These are phyloP conservation scores for Hyles euphorbiae DNA, from an alignment of 1,140 invertebrate genomes.

Conservation along the genomic window DNA sequence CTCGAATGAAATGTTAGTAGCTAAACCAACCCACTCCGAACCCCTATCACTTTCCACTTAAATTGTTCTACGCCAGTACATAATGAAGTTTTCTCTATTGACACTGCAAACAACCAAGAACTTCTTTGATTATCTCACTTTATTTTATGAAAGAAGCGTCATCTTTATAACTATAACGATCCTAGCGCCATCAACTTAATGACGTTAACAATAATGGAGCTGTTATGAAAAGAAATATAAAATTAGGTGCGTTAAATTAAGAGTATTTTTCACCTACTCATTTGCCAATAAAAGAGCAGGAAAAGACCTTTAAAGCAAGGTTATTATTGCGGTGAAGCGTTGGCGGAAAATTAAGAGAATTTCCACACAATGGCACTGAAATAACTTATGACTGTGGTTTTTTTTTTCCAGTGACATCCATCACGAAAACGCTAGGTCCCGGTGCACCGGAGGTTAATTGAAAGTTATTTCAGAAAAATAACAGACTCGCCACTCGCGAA, in stretches of 20 bases:
- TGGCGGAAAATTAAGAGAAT: constrained; percentile 48
- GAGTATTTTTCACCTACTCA: not conserved
- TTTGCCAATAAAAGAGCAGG: constrained; percentile 26
- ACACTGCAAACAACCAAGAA: too few species aligned
- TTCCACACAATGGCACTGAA: constrained; percentile 35
- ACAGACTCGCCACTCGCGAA: constrained; percentile 1
- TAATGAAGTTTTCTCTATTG: too few species aligned
- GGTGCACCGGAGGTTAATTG: constrained; percentile 19
- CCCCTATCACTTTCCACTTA: too few species aligned
- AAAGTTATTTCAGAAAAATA: constrained; percentile 26
- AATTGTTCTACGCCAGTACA: too few species aligned
- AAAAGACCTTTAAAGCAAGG: constrained; percentile 37
- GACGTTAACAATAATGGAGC: too few species aligned
- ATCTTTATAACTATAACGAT: too few species aligned
- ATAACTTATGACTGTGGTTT: constrained; percentile 22
- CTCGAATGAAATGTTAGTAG: too few species aligned
- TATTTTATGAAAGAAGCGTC: too few species aligned
- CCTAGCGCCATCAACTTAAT: too few species aligned
- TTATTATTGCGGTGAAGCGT: constrained; percentile 39
- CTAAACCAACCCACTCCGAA: too few species aligned
- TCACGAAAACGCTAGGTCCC: constrained; percentile 21
- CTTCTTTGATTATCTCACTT: too few species aligned
- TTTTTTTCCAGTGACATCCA: constrained; percentile 26
- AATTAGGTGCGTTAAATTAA: not conserved
- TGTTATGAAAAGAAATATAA: too few species aligned